Conservation (phyloP, 2,888 invertebrate species). For the Pyrochroa serraticornis region DNA sequence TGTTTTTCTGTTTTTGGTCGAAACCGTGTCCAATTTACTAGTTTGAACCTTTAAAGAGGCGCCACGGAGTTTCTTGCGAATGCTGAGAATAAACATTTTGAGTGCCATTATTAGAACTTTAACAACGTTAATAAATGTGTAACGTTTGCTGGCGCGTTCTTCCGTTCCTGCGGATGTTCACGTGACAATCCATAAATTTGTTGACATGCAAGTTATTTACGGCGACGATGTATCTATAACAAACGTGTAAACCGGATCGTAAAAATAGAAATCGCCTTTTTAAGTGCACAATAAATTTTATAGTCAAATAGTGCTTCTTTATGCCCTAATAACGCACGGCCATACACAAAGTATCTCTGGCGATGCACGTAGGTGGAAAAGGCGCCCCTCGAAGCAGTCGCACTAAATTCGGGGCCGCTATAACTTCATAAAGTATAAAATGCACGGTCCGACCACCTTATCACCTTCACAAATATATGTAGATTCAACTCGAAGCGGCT, state of each 20-base stretch:
- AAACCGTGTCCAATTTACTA: no score
- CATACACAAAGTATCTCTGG: slow-evolving; percentile 35
- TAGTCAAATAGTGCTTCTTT: slow-evolving; percentile 44
- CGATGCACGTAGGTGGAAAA: slow-evolving; percentile 22
- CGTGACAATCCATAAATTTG: slow-evolving; percentile 40
- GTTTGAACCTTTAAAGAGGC: no score
- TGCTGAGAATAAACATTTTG: no score
- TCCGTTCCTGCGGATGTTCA: slow-evolving; percentile 12
- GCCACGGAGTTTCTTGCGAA: no score
- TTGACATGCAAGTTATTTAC: slow-evolving; percentile 41
- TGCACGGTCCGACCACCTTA: slow-evolving; percentile 39
- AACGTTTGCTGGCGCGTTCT: no score
- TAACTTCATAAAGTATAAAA: slow-evolving; percentile 50
- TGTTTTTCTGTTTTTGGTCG: no score
- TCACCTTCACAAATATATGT: slow-evolving; percentile 56
- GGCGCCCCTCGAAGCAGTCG: slow-evolving; percentile 22
- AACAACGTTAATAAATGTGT: no score
- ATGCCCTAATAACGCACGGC: slow-evolving; percentile 26
- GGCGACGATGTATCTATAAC: slow-evolving; percentile 38
- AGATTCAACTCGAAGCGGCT: slow-evolving; percentile 51
- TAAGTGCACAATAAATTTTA: slow-evolving; percentile 49
- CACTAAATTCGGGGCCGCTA: slow-evolving; percentile 24
- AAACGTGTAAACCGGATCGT: slow-evolving; percentile 46
- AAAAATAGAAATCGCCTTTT: slow-evolving; percentile 45
- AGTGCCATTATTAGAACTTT: no score